These are phyloP conservation scores for Pseudomugil tenellus DNA, from an alignment of 2,797 vertebrate species.

Conservation along the genomic window DNA sequence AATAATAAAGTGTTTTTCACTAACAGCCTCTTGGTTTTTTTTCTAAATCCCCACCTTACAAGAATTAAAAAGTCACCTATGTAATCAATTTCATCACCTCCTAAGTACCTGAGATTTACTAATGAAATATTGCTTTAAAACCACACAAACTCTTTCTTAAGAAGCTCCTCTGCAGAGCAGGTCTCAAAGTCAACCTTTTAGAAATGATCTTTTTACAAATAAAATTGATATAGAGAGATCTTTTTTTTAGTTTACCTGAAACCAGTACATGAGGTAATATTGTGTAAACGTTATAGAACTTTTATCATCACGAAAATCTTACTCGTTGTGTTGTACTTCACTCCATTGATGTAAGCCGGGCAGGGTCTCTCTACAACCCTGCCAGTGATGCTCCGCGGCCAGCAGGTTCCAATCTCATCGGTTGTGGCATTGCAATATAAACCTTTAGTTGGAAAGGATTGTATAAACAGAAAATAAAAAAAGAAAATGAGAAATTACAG, in stretches of 20 bases:
- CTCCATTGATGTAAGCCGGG: conserved; percentile 95
- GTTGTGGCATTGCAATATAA: conserved; percentile 92
- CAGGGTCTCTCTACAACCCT: conserved; percentile 93
- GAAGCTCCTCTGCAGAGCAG: conserved; percentile 26
- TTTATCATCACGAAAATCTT: conserved; percentile 68
- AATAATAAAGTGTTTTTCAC: neutral
- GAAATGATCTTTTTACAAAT: neutral
- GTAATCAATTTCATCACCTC: neutral
- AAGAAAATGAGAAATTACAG: neutral
- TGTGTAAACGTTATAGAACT: conserved; percentile 16
- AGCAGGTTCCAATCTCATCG: conserved; percentile 98
- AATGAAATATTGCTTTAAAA: neutral
- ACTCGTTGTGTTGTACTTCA: conserved; percentile 98
- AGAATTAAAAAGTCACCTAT: conserved; percentile 1
- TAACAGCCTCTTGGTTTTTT: neutral
- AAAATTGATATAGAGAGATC: no score
- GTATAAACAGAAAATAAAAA: neutral
- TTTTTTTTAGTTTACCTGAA: neutral
- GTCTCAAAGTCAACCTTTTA: neutral
- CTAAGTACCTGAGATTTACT: neutral
- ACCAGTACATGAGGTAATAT: neutral
- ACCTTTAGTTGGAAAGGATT: conserved; percentile 66
- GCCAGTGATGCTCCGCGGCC: conserved; percentile 90
- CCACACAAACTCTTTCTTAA: conserved; percentile 8
- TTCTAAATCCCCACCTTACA: neutral